Evolutionary conservation across 2,113 vertebrate species (phyloP).

Genomic region (Phrynosoma platyrhinos): DNA sequence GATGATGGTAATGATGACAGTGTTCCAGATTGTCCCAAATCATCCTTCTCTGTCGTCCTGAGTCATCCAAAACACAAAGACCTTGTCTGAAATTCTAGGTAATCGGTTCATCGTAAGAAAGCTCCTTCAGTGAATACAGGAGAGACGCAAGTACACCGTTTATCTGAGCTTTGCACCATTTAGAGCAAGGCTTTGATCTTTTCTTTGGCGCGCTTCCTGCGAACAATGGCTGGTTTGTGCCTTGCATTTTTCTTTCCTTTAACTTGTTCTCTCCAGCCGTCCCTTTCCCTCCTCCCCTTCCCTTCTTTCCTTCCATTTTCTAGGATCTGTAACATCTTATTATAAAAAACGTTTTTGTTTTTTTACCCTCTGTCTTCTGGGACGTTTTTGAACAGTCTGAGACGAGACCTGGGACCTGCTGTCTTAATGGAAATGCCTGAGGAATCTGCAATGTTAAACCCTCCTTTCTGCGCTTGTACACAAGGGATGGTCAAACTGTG

Average conservation of each 20-base stretch:
- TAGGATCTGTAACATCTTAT: neutral
- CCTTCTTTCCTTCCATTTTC: no score
- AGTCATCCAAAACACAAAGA: neutral
- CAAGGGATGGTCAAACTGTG: no score
- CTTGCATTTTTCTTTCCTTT: conserved; percentile 45
- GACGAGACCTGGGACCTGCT: no score
- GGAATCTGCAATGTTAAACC: no score
- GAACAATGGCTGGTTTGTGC: conserved; percentile 59
- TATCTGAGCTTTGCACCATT: conserved; percentile 52
- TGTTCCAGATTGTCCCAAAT: no score
- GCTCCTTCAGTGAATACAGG: conserved; percentile 60
- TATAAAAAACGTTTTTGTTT: neutral
- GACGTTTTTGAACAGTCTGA: neutral
- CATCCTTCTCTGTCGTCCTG: neutral
- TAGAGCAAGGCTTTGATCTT: conserved; percentile 63
- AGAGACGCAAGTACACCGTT: conserved; percentile 30
- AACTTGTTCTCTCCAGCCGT: neutral
- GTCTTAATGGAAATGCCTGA: no score
- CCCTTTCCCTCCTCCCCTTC: neutral
- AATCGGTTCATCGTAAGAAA: conserved; percentile 9
- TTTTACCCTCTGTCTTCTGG: neutral
- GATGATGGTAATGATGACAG: no score
- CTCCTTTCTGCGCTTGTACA: no score
- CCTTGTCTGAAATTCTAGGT: fast-evolving
- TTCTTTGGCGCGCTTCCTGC: conserved; percentile 64